These are phyloP conservation scores for Capromys pilorides DNA, from an alignment of 2,797 vertebrate species.

Conservation along the genomic window DNA sequence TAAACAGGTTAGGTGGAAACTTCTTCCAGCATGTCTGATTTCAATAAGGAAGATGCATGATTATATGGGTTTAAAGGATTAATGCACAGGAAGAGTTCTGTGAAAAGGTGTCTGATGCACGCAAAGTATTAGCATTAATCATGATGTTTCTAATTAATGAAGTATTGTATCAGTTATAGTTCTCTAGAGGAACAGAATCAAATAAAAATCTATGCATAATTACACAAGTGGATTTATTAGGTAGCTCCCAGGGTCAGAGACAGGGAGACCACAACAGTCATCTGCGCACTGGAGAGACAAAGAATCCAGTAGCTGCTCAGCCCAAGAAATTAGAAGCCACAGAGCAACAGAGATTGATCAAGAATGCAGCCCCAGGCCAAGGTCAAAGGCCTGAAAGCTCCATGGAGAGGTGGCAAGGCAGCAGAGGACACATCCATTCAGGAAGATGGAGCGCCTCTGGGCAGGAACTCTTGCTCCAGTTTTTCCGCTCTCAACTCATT, in stretches of 20 bases:
- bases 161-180: not conserved
- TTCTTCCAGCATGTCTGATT: not conserved
- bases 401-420: not conserved
- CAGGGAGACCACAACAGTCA: not conserved
- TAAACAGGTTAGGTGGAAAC: not conserved
- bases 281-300: not conserved
- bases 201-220: not conserved
- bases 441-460: not conserved
- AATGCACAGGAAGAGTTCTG: not conserved
- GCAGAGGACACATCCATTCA: not conserved
- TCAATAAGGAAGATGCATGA: not conserved
- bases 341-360: not conserved
- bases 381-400: not conserved
- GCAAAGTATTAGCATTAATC: not conserved
- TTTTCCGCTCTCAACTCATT: not conserved
- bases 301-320: not conserved
- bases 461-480: not conserved
- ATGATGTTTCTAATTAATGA: not conserved
- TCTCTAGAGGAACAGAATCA: not conserved
- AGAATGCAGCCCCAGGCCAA: not conserved
- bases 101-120: not conserved
- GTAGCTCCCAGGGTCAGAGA: not conserved
- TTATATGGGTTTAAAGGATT: slow-evolving; percentile 23
- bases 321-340: not conserved
- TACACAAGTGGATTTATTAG: not conserved